Conservation (phyloP, 2,113 vertebrate genomes). For the Pleuronectes platessa region DNA sequence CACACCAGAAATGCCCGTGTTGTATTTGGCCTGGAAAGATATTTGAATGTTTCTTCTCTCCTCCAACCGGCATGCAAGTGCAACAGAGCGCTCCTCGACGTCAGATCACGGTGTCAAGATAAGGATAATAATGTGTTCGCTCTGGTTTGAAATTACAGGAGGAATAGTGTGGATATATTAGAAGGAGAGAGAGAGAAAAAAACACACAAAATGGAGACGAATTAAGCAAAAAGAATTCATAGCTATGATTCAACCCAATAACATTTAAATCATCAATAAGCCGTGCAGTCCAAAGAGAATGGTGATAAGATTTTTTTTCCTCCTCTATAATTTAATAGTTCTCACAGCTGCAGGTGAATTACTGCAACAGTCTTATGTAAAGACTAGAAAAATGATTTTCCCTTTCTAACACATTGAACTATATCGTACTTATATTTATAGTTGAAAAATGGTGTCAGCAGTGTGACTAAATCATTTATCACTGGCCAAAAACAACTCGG, state of each 20-base stretch:
- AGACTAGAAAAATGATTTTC: neutral
- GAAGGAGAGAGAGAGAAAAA: slow-evolving; percentile 13
- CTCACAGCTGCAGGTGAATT: slow-evolving; percentile 42
- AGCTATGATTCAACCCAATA: slow-evolving; percentile 26
- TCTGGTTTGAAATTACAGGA: slow-evolving; percentile 61
- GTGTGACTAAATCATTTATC: slow-evolving; percentile 97
- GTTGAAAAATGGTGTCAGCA: slow-evolving; percentile 88
- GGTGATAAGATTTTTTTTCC: neutral
- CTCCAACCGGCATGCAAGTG: slow-evolving; percentile 65
- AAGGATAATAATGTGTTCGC: slow-evolving; percentile 63
- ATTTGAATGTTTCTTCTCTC: slow-evolving; percentile 70
- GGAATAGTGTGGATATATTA: slow-evolving; percentile 26
- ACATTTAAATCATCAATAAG: slow-evolving; percentile 25
- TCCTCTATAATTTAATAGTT: slow-evolving; percentile 15
- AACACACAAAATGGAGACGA: neutral
- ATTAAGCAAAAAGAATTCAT: neutral
- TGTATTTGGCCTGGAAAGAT: slow-evolving; percentile 85
- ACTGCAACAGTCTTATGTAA: slow-evolving; percentile 4
- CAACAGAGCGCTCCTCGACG: slow-evolving; percentile 62
- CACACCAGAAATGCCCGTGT: slow-evolving; percentile 90
- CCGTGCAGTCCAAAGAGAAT: neutral
- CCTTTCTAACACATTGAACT: slow-evolving; percentile 23
- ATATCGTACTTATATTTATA: slow-evolving; percentile 71
- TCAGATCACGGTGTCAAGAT: slow-evolving; percentile 64
- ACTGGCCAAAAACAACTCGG: slow-evolving; percentile 89